These are phyloP conservation scores for Acromyrmex echinatior DNA, from an alignment of 1,140 invertebrate genomes.

Conservation along the genomic window DNA sequence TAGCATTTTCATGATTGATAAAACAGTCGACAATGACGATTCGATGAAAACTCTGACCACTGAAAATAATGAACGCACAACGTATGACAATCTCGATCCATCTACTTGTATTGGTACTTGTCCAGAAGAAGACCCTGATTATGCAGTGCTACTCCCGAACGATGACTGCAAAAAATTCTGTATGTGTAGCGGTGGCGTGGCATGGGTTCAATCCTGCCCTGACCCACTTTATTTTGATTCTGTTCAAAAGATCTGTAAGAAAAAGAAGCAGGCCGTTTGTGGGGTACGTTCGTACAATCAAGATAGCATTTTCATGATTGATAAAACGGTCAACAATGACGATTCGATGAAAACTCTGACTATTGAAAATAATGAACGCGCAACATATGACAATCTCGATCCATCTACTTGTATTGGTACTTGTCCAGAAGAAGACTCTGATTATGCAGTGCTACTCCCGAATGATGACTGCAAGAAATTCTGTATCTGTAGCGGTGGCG, in stretches of 20 bases:
- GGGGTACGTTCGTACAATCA: too few relatives aligned
- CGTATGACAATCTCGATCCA: not conserved
- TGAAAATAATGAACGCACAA: not conserved
- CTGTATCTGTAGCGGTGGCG: not conserved
- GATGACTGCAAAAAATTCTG: slow-evolving; percentile 39
- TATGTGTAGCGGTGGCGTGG: not conserved
- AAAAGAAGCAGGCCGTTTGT: too few relatives aligned
- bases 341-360: too few relatives aligned
- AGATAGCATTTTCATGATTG: too few relatives aligned
- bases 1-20: not conserved
- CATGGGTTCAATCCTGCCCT: not conserved
- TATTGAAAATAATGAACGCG: too few relatives aligned
- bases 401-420: too few relatives aligned
- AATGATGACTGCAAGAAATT: slow-evolving; percentile 34
- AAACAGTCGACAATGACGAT: not conserved
- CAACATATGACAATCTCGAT: too few relatives aligned
- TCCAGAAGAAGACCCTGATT: not conserved
- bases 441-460: too few relatives aligned
- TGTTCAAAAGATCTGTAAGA: too few relatives aligned
- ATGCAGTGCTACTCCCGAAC: not conserved
- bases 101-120: not conserved
- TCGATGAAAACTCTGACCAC: not conserved
- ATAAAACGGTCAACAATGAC: too few relatives aligned
- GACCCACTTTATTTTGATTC: slow-evolving; percentile 16
- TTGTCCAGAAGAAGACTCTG: too few relatives aligned